Percentiles rank a stretch among this genome's conserved stretches.
phyloP scores from a whole-genome alignment of 2,888 invertebrate genomes.

The Aporophyla nigra region DNA sequence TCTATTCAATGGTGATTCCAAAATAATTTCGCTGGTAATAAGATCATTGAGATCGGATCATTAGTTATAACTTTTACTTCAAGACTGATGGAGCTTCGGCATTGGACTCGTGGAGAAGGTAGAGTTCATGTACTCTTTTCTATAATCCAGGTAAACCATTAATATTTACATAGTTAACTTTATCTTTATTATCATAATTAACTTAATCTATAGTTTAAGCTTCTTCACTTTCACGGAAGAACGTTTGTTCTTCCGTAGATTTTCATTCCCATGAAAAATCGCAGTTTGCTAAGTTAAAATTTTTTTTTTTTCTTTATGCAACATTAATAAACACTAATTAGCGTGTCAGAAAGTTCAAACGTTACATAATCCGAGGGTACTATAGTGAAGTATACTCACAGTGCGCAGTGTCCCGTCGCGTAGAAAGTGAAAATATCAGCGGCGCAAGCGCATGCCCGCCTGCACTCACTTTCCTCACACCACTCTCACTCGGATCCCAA shows the following conservation, averaged over 20 bases:
- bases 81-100: background rate
- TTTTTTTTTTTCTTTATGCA: conserved; percentile 13
- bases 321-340: conserved; percentile 15
- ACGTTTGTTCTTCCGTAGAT: background rate
- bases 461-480: conserved; percentile 81
- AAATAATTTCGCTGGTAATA: background rate
- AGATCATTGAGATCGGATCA: conserved; percentile 1
- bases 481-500: conserved; percentile 78
- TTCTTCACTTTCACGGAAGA: background rate
- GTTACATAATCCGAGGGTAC: conserved; percentile 71
- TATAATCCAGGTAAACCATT: background rate
- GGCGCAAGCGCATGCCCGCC: conserved; percentile 81
- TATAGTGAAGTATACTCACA: conserved; percentile 78
- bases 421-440: conserved; percentile 87
- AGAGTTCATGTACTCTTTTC: conserved; percentile 8
- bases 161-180: background rate
- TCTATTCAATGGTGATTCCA: background rate
- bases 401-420: conserved; percentile 82
- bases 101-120: background rate
- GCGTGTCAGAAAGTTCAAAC: conserved; percentile 45
- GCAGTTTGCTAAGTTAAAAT: background rate
- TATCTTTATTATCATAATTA: background rate
- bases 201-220: no score
- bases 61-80: conserved; percentile 24
- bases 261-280: background rate